A percentile compares a stretch with the other conserved stretches of the same genome.
Conservation (phyloP, 2,113 vertebrate species). For the Boleophthalmus pectinirostris region DNA sequence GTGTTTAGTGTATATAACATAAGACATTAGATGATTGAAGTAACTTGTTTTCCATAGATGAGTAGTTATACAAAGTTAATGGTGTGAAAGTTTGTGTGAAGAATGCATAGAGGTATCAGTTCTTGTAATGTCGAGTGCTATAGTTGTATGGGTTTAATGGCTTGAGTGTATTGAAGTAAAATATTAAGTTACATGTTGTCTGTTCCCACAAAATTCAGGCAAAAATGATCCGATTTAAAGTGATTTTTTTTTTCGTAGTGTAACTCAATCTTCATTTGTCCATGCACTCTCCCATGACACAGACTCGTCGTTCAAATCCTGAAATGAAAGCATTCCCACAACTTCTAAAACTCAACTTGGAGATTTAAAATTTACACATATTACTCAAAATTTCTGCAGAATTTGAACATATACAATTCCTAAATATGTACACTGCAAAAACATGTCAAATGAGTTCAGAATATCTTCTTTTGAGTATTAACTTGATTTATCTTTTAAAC, state of each 20-base stretch:
- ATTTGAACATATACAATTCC: background rate
- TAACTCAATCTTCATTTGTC: slow-evolving; percentile 52
- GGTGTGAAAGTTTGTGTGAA: too few relatives aligned
- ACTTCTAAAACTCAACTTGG: background rate
- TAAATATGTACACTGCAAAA: slow-evolving; percentile 19
- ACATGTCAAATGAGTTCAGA: background rate
- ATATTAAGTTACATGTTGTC: slow-evolving; percentile 62
- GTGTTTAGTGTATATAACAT: background rate
- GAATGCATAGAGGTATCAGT: too few relatives aligned
- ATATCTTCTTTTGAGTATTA: background rate
- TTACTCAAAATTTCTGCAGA: too few relatives aligned
- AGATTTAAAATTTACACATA: too few relatives aligned
- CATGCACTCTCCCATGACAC: slow-evolving; percentile 74
- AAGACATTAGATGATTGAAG: background rate
- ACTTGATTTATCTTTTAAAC: background rate
- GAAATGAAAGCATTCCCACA: slow-evolving; percentile 37
- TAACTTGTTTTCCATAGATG: background rate
- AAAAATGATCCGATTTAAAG: slow-evolving; percentile 26
- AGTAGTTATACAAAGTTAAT: too few relatives aligned
- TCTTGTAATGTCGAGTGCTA: background rate
- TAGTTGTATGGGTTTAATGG: slow-evolving; percentile 31
- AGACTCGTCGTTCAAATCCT: slow-evolving; percentile 25
- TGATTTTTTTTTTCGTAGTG: slow-evolving; percentile 13
- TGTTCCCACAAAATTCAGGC: slow-evolving; percentile 56
- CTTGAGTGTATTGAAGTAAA: too few relatives aligned